Conservation (phyloP, 2,113 vertebrate species). For the Gracilinanus agilis region DNA sequence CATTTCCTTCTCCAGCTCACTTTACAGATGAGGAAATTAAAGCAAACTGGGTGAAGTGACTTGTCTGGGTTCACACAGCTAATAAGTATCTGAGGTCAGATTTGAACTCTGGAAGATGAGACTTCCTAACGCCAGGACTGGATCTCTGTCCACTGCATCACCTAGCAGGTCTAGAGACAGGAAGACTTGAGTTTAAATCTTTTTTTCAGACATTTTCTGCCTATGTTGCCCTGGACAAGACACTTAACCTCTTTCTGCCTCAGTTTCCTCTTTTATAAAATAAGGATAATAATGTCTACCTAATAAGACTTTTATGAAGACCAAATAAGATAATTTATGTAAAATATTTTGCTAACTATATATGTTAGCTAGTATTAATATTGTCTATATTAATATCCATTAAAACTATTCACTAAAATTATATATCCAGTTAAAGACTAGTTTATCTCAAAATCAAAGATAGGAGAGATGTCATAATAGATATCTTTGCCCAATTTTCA, state of each 20-base stretch:
- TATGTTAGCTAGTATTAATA: not conserved
- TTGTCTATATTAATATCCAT: not conserved
- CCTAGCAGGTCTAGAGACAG: not conserved
- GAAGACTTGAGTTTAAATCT: not conserved
- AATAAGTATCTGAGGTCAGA: no score
- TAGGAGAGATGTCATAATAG: not conserved
- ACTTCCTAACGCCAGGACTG: no score
- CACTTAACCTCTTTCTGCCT: not conserved
- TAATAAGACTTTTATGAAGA: not conserved
- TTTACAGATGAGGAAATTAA: no score
- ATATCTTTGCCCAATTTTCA: not conserved
- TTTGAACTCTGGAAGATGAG: no score
- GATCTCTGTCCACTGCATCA: no score
- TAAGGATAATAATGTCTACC: not conserved
- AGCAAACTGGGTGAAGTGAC: no score
- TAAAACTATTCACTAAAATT: not conserved
- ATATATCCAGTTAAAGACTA: not conserved
- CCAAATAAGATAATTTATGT: not conserved
- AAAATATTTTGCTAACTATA: not conserved
- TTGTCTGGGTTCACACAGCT: no score
- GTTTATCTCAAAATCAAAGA: slow-evolving; percentile 10
- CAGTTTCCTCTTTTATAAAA: not conserved
- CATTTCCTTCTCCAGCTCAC: no score
- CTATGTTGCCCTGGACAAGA: not conserved
- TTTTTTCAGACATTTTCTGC: not conserved